Conservation (phyloP, 35 echinoderm and acorn worm genomes). For the Lytechinus variegatus region DNA sequence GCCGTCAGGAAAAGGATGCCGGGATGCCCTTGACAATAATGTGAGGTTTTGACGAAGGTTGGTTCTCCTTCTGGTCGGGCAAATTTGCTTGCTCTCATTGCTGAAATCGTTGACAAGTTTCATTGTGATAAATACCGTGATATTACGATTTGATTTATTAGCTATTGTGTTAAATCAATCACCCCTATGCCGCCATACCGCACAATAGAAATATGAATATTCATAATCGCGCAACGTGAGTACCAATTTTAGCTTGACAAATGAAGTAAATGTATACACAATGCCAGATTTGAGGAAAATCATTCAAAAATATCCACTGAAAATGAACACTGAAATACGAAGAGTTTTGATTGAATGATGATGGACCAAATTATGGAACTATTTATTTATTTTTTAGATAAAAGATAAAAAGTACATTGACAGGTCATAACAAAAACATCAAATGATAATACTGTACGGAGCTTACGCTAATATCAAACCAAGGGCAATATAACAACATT, state of each 20-base stretch:
- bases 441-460: too few relatives aligned
- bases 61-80: background rate
- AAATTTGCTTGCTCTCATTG: background rate
- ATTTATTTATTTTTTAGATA: too few relatives aligned
- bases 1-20: background rate
- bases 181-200: background rate
- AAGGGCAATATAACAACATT: too few relatives aligned
- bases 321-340: too few relatives aligned
- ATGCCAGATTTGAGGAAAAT: too few relatives aligned
- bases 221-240: background rate
- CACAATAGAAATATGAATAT: background rate
- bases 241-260: too few relatives aligned
- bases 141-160: conserved; percentile 15
- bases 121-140: background rate
- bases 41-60: background rate
- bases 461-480: too few relatives aligned
- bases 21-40: background rate
- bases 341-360: too few relatives aligned
- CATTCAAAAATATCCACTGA: too few relatives aligned
- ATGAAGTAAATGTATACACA: background rate
- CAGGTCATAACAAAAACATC: too few relatives aligned
- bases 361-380: too few relatives aligned
- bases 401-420: too few relatives aligned
- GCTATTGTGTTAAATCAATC: background rate
- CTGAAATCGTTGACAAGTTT: background rate